Evolutionary conservation across 2,113 vertebrate species (phyloP).

Genomic region (Pseudorhombus dupliciocellatus): DNA sequence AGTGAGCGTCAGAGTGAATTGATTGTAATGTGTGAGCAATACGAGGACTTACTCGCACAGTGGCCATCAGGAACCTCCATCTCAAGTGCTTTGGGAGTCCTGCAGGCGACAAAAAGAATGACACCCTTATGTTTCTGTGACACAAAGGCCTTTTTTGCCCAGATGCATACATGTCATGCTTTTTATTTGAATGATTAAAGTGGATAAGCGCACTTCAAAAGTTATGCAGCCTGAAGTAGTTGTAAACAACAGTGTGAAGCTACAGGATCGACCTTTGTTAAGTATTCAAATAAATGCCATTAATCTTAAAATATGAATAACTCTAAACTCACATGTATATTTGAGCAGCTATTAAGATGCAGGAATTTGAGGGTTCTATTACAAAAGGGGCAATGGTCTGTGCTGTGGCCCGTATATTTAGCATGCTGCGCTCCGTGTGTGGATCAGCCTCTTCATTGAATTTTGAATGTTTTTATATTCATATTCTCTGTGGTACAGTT

Average conservation of each 20-base stretch:
- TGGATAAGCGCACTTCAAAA: not conserved
- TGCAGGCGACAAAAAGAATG: constrained; percentile 66
- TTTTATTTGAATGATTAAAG: not conserved
- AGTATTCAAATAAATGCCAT: not conserved
- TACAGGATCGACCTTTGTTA: not conserved
- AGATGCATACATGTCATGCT: not conserved
- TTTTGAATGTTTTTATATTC: no score
- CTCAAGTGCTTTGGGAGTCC: constrained; percentile 90
- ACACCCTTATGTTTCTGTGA: not conserved
- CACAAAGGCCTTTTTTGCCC: not conserved
- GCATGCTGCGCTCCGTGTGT: not conserved
- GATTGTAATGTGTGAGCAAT: not conserved
- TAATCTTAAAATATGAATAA: not conserved
- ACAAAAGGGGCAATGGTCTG: constrained; percentile 1
- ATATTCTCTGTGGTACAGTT: constrained; percentile 5
- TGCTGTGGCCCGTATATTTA: constrained; percentile 31
- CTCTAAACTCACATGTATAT: not conserved
- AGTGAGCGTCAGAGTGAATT: not conserved
- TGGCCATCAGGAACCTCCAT: constrained; percentile 92
- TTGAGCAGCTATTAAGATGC: not conserved
- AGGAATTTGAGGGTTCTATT: not conserved
- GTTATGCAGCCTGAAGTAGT: not conserved
- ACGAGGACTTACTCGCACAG: constrained; percentile 89
- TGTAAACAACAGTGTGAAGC: not conserved
- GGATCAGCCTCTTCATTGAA: constrained; percentile 30